Evolutionary conservation across 30 jellyfish, hydroid and myxozoan species (phyloP).

Genomic region (Pelagia noctiluca): DNA sequence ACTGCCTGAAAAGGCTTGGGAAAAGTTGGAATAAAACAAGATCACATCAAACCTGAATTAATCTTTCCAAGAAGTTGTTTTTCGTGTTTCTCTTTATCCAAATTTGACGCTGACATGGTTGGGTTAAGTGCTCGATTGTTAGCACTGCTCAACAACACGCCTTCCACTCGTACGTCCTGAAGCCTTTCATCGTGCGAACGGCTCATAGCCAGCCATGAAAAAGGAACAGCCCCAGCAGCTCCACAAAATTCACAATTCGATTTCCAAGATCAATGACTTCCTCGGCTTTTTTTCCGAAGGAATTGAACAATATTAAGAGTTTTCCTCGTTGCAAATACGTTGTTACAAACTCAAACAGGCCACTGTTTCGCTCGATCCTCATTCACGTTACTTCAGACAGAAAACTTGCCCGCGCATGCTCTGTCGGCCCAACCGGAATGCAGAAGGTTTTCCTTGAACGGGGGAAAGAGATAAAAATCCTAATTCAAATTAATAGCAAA

Average conservation of each 20-base stretch:
- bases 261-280: background rate
- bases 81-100: constrained; percentile 92
- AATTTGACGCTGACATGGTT: constrained; percentile 64
- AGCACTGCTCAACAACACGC: constrained; percentile 91
- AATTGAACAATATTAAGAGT: background rate
- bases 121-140: constrained; percentile 74
- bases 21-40: no score
- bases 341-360: constrained; percentile 57
- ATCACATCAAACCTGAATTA: constrained; percentile 67
- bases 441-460: constrained; percentile 57
- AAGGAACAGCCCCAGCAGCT: constrained; percentile 28
- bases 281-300: background rate
- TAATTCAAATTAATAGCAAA: background rate
- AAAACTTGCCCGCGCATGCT: constrained; percentile 82
- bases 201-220: constrained; percentile 96
- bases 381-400: constrained; percentile 88
- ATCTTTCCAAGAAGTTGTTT: constrained; percentile 67
- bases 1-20: no score
- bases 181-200: constrained; percentile 99
- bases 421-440: constrained; percentile 69
- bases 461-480: no score
- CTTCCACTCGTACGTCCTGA: constrained; percentile 90
- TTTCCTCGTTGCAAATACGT: background rate
- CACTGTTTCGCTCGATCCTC: constrained; percentile 66
- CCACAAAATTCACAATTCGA: background rate